phyloP scores from a whole-genome alignment of 2,797 vertebrate species.

The Pseudopleuronectes americanus region DNA sequence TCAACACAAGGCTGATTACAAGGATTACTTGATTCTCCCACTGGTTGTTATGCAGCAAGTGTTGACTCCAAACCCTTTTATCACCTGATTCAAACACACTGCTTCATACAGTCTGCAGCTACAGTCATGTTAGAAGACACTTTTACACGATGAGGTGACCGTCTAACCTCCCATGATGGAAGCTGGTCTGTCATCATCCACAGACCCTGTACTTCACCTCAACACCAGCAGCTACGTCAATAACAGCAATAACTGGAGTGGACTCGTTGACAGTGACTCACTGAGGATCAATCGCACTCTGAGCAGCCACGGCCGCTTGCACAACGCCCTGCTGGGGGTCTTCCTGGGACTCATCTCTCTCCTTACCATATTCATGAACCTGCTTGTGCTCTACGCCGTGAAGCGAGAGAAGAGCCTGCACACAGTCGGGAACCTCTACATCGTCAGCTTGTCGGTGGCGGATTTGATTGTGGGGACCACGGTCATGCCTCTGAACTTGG shows the following conservation, averaged over 20 bases:
- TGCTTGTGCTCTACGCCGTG: constrained; percentile 92
- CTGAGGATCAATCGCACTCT: constrained; percentile 57
- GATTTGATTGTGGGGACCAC: constrained; percentile 93
- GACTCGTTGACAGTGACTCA: constrained; percentile 22
- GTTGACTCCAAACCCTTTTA: background rate
- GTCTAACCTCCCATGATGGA: constrained; percentile 67
- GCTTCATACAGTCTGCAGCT: background rate
- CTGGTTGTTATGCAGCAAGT: background rate
- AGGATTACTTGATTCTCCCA: constrained; percentile 2
- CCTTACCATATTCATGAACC: constrained; percentile 91
- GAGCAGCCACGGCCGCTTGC: constrained; percentile 58
- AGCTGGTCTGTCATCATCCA: constrained; percentile 39
- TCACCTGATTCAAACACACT: background rate
- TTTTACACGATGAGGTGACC: constrained; percentile 42
- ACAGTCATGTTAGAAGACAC: constrained; percentile 1
- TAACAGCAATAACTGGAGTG: constrained; percentile 49
- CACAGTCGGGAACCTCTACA: constrained; percentile 96
- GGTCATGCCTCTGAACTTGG: constrained; percentile 94
- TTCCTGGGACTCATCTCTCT: constrained; percentile 89
- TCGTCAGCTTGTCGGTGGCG: constrained; percentile 93
- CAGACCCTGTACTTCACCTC: constrained; percentile 31
- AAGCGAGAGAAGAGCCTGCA: constrained; percentile 93
- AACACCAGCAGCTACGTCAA: constrained; percentile 33
- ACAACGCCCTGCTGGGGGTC: constrained; percentile 83
- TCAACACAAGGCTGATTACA: constrained; percentile 14